Percentiles rank a stretch among this genome's conserved stretches.
These are phyloP conservation scores for Hydractinia echinata DNA, from an alignment of 30 jellyfish, hydroid and myxozoan genomes.

Conservation along the genomic window DNA sequence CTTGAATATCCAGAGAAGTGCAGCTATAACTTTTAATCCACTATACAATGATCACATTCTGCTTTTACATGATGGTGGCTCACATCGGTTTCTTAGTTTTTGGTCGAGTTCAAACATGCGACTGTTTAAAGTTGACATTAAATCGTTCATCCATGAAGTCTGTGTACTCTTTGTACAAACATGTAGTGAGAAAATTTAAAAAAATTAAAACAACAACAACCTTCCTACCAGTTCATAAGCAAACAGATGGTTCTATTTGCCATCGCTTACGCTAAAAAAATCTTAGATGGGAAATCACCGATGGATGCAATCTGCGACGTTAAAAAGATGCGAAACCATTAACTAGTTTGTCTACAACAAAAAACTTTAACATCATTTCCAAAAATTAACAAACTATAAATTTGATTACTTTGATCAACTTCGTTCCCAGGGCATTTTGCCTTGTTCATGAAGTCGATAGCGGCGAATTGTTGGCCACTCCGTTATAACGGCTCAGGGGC, in stretches of 20 bases:
- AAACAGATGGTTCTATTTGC: not conserved
- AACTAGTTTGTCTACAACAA: not conserved
- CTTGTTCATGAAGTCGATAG: no score
- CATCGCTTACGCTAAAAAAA: not conserved
- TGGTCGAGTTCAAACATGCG: conserved; percentile 16
- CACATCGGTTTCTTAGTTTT: conserved; percentile 13
- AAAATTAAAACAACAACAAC: not conserved
- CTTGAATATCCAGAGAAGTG: no score
- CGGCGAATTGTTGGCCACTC: no score
- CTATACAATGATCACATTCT: not conserved
- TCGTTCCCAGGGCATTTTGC: no score
- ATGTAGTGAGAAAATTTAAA: not conserved
- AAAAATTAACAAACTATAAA: no score
- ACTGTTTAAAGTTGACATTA: not conserved
- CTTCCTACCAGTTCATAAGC: conserved; percentile 6
- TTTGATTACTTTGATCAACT: no score
- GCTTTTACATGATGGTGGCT: conserved; percentile 11
- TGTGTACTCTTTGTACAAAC: not conserved
- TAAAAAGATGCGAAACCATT: not conserved
- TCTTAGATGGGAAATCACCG: not conserved
- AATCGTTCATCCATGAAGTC: not conserved
- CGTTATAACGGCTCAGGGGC: no score
- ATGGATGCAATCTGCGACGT: not conserved
- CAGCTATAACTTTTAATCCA: no score
- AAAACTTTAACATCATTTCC: not conserved